A percentile compares a stretch with the other conserved stretches of the same genome.
These are phyloP conservation scores for Drosophila neutralis DNA, from an alignment of 2,888 invertebrate genomes.

Conservation along the genomic window DNA sequence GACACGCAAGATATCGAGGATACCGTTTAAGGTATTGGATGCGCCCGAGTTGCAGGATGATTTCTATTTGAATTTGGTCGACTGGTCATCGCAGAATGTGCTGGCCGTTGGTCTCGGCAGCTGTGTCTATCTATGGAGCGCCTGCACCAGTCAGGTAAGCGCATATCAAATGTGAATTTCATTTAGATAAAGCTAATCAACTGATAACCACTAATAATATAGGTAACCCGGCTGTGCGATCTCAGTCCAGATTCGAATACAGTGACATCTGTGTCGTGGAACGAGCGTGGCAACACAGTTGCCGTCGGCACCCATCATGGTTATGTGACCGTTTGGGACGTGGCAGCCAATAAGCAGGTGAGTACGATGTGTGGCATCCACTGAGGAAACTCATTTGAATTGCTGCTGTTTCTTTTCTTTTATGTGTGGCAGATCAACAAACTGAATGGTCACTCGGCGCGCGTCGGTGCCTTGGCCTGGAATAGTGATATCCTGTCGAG, in stretches of 20 bases:
- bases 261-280: conserved; percentile 99
- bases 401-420: background rate
- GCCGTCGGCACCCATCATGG: conserved; percentile 99
- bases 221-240: conserved; percentile 97
- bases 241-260: conserved; percentile 96
- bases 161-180: background rate
- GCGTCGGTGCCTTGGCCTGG: conserved; percentile 98
- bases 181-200: conserved; percentile 86
- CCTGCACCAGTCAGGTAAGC: conserved; percentile 96
- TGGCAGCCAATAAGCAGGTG: conserved; percentile 94
- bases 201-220: conserved; percentile 60
- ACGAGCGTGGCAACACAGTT: conserved; percentile 97
- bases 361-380: conserved; percentile 28
- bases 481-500: conserved; percentile 98
- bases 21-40: conserved; percentile 94
- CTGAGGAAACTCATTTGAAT: background rate
- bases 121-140: conserved; percentile 99
- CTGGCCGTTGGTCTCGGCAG: conserved; percentile 98
- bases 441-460: conserved; percentile 95
- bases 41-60: conserved; percentile 91
- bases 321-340: conserved; percentile 99
- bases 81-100: conserved; percentile 99
- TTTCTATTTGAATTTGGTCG: conserved; percentile 99
- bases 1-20: conserved; percentile 98
- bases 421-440: conserved; percentile 89